Evolutionary conservation across 2,888 invertebrate genomes (phyloP), one percentile per base, ranked within the genome.

Genomic region (Dolichopus griseipennis): DNA sequence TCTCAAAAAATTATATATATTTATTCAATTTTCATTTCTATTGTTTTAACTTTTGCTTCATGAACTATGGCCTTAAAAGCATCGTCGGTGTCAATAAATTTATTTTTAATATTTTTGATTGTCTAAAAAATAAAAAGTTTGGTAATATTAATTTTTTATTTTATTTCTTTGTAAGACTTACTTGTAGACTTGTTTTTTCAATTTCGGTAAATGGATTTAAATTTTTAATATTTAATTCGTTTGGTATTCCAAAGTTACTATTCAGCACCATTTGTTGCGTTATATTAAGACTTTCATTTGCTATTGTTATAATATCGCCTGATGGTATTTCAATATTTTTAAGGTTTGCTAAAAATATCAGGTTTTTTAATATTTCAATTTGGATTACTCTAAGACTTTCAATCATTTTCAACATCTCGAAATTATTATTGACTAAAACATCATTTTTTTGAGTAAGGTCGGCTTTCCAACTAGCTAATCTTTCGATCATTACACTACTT

Each of bases 401-500:
- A 0, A 76, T 76, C 18, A 79, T 73, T 65, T 80, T 76, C 6
- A 82, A 65, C 64, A 81, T 70, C 65, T 75, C 74, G 67, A 79
- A 79, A 3, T 78, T 81, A 0, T 82, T 78, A 68, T 80, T 78
- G 18, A 75, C 77, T 0, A 82, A 75, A 73, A 78, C 71, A 73
- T 76, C 75, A 71, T 81, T 82, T 67, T 81, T 82, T 72, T 89
- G 88, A 20, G 87, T 87, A 33, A 95, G 83, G 68, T 88, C 85
- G 65, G 91, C 91, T 79, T 95, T 94, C 87, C 93, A 93, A 73
- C 88, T 85, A 0, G 94, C 94, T 72, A 95, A 80, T 82, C 96
- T 95, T 82, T 96, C 95, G 1, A 95, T 91, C 90, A 96, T 92
- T 69, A 95, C 86, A 79, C 95, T 95, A 83, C 93, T 93, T 33